phyloP scores from a whole-genome alignment of 1,140 invertebrate genomes.

The Daktulosphaira vitifoliae region DNA sequence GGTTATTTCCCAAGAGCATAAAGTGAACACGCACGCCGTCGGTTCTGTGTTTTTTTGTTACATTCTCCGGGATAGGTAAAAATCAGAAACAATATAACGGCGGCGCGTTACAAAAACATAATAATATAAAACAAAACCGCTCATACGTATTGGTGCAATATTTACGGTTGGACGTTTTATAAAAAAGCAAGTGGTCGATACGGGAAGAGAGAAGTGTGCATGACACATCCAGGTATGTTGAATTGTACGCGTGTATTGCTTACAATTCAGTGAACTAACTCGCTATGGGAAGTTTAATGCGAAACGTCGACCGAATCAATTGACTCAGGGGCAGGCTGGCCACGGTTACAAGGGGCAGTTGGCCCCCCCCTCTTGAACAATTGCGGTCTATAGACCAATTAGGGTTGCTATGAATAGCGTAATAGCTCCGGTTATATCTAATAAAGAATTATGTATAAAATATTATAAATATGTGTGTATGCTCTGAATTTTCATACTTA shows the following conservation, averaged over 20 bases:
- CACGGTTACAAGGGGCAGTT: too few species aligned
- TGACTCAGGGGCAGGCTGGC: too few species aligned
- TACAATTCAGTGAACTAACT: not conserved
- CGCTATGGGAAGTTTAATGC: not conserved
- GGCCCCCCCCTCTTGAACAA: too few species aligned
- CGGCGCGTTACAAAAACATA: conserved; percentile 15
- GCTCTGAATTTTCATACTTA: too few species aligned
- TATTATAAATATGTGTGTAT: not conserved
- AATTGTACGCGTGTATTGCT: conserved; percentile 3
- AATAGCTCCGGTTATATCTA: not conserved
- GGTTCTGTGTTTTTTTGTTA: not conserved
- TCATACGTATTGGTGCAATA: not conserved
- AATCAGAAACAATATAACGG: conserved; percentile 2
- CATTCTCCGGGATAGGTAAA: not conserved
- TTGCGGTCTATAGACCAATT: not conserved
- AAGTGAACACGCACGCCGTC: not conserved
- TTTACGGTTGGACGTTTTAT: not conserved
- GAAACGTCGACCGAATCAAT: conserved; percentile 13
- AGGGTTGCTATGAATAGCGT: not conserved
- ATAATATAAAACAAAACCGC: not conserved
- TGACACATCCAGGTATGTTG: conserved; percentile 4
- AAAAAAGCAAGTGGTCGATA: not conserved
- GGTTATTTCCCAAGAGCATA: not conserved
- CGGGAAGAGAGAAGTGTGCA: not conserved
- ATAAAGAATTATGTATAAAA: not conserved